Evolutionary conservation across 2,797 vertebrate species (phyloP).

Genomic region (Passerculus sandwichensis): DNA sequence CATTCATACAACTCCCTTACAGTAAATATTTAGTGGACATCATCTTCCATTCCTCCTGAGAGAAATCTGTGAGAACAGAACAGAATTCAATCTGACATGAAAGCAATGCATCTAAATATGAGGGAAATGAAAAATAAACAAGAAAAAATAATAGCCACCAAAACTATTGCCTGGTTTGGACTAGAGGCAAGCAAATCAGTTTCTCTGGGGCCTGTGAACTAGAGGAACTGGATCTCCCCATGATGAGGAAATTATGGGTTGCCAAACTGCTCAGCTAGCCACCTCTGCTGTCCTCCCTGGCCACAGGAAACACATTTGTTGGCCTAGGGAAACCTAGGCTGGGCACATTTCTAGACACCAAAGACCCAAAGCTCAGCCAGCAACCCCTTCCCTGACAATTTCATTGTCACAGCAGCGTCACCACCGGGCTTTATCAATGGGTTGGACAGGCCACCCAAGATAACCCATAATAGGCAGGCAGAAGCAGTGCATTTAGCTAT

Average conservation of each 20-base stretch:
- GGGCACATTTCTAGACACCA: neutral
- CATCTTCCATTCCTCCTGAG: neutral
- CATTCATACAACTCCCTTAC: neutral
- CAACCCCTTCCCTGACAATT: neutral
- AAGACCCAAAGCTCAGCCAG: neutral
- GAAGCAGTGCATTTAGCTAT: conserved; percentile 12
- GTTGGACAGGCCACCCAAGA: conserved; percentile 19
- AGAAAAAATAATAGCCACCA: neutral
- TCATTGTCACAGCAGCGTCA: neutral
- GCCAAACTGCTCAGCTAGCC: neutral
- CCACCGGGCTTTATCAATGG: neutral
- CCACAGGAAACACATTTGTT: neutral
- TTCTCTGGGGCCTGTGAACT: neutral
- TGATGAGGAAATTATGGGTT: neutral
- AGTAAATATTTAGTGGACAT: neutral
- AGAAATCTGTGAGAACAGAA: neutral
- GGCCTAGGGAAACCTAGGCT: neutral
- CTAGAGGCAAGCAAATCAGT: neutral
- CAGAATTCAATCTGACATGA: neutral
- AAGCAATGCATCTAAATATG: neutral
- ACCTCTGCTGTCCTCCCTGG: neutral
- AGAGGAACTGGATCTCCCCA: neutral
- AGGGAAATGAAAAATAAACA: neutral
- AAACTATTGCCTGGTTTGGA: neutral
- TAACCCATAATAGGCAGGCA: conserved; percentile 14